phyloP scores from a whole-genome alignment of 1,140 invertebrate genomes.

The Sitobion miscanthi region DNA sequence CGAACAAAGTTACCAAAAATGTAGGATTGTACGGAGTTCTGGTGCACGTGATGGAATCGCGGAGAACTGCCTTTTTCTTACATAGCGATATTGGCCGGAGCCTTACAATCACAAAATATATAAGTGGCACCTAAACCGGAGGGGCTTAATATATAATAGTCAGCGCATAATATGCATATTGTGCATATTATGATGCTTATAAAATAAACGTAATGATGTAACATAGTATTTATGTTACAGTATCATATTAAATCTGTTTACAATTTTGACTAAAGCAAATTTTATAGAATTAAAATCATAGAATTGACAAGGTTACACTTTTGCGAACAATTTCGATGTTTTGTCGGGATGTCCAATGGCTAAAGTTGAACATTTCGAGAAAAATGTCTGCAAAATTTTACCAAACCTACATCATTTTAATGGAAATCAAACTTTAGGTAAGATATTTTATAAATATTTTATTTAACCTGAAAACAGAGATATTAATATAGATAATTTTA shows the following conservation, averaged over 20 bases:
- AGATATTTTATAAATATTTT: background rate
- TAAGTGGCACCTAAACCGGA: too few species aligned
- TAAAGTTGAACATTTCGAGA: constrained; percentile 45
- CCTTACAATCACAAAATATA: too few species aligned
- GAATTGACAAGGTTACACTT: constrained; percentile 34
- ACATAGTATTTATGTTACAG: too few species aligned
- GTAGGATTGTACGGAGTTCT: too few species aligned
- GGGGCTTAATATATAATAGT: too few species aligned
- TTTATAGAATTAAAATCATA: constrained; percentile 47
- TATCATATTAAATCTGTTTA: background rate
- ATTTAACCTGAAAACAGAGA: background rate
- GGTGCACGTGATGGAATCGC: too few species aligned
- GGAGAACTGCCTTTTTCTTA: too few species aligned
- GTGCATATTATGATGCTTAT: constrained; percentile 62
- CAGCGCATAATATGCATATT: too few species aligned
- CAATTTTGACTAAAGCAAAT: background rate
- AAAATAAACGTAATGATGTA: too few species aligned
- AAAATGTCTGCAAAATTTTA: constrained; percentile 24
- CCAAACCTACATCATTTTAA: constrained; percentile 34
- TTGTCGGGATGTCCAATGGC: constrained; percentile 36
- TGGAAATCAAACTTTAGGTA: constrained; percentile 38
- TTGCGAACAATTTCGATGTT: constrained; percentile 25
- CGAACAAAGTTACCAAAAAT: too few species aligned
- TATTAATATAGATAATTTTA: background rate
- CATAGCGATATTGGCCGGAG: too few species aligned